Percentiles rank a stretch among this genome's conserved stretches.
These are phyloP conservation scores for Zalophus californianus DNA, from an alignment of 2,797 vertebrate genomes.

Conservation along the genomic window DNA sequence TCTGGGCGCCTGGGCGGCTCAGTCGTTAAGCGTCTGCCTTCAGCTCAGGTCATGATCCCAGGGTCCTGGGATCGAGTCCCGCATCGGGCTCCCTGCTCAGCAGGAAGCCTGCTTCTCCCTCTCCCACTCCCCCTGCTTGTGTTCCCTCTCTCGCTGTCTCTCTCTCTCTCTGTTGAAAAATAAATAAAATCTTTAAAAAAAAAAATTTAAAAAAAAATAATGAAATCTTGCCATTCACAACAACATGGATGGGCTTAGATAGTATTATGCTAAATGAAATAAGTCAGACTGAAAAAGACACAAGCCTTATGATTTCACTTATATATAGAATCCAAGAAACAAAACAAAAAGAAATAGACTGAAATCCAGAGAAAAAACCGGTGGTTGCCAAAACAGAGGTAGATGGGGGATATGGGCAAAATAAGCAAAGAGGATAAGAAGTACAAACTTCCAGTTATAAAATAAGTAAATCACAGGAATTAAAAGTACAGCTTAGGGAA, in stretches of 20 bases:
- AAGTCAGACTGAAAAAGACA: neutral
- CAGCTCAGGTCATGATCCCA: too few relatives aligned
- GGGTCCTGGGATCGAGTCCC: too few relatives aligned
- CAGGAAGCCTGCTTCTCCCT: too few relatives aligned
- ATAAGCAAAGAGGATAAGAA: neutral
- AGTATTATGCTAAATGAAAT: neutral
- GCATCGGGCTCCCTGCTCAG: too few relatives aligned
- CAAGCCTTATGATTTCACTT: neutral
- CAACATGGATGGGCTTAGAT: neutral
- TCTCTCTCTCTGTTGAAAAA: too few relatives aligned
- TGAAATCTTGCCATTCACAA: neutral
- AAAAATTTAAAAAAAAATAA: neutral
- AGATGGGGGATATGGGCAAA: neutral
- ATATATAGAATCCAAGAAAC: neutral
- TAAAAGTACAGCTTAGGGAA: neutral
- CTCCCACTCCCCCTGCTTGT: too few relatives aligned
- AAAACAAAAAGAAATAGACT: neutral
- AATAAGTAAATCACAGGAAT: neutral
- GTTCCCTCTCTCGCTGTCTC: too few relatives aligned
- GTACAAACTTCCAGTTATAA: neutral
- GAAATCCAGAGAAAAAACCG: neutral
- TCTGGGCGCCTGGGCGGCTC: neutral
- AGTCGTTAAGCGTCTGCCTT: too few relatives aligned
- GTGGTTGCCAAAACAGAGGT: neutral
- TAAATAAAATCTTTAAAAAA: too few relatives aligned